Base-by-base conservation (phyloP, 2,113 vertebrate species). In the Sander vitreus region DNA sequence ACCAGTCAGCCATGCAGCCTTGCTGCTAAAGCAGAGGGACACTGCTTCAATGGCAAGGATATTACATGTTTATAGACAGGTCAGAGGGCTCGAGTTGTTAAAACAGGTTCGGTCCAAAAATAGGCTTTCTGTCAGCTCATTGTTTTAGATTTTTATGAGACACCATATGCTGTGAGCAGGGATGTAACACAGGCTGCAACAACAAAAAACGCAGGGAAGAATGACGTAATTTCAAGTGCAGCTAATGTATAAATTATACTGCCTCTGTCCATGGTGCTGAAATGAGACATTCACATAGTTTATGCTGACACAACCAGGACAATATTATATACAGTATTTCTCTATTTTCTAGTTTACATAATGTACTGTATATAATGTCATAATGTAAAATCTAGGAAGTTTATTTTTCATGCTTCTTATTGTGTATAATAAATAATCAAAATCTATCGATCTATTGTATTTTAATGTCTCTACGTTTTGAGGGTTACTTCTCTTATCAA, bases 211-310 rank as follows among this genome's bases (percentile, higher is more conserved):
- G 15, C 25, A 57, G n/a, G 18, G 21, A n/a, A 45, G 16, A 87
- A 72, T 77, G 51, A 76, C 8, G 4, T 67, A 0, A 69, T 72
- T 83, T 73, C 19, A 55, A 62, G 50, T 58, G 15, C 21, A 66
- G 27, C 54, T 33, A 18, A n/a, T 84, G 50, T 69, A 64, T 53
- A 53, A 69, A 48, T 73, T 0, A 67, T 33, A 10, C 10, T 33
- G 45, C 3, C 83, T 69, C 89, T 91, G 86, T 91, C 89, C 81
- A 15, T 78, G 83, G 84, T 92, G 75, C 90, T 93, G 81, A 91
- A 89, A 43, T n/a, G 0, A 81, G 19, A 18, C 3, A 8, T 25
- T 62, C 53, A 60, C 12, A 43, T 25, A 14, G 33, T 53, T 30
- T 47, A 6, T 55, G 62, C 13, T 23, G 39, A 55, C 30, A 51